Evolutionary conservation across 64 coral and sea anemone species (phyloP), one percentile per base, ranked within the genome.

Genomic region (Stichodactyla helianthus): DNA sequence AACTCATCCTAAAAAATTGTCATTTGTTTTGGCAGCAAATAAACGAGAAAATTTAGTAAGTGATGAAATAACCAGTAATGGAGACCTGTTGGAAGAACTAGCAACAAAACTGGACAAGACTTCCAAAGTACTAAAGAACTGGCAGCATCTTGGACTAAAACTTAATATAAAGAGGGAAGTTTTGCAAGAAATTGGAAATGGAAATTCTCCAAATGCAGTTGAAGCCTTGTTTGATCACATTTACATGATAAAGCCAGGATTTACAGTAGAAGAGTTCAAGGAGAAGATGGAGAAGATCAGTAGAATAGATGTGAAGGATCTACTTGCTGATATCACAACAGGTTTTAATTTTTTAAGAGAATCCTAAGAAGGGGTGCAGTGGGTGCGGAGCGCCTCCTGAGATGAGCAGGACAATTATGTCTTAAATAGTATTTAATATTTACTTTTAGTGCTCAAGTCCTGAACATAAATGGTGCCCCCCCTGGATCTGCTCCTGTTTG

Each of bases 151-250:
- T 19, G 78, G 78, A 52, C 51, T 81, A 52, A 81, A 81, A 50
- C 78, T 81, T 51, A 50, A 10, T 19, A 15, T 81, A 54, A 52
- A 51, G 16, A 52, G 5, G n/a, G 78, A 81, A 52, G 54, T 54
- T 15, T 16, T 81, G 17, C 78, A 81, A 51, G 78, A 81, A 81
- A 81, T 81, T 28, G 26, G 26, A 31, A 54, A 81, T 81, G 78
- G 78, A 31, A 81, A 81, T 54, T 54, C 50, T 11, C 78, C 35
- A 52, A 81, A 81, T 81, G 78, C 50, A 18, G 78, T 81, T 53
- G 50, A 51, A 52, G 78, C 15, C 0, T 81, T 81, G 14, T 81
- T 81, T 54, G 78, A 51, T 18, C 53, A 52, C 20, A 81, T 81
- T 81, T 81, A 81, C 26, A 12, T 50, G 53, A 52, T 15, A 9